A percentile compares a stretch with the other conserved stretches of the same genome.
Evolutionary conservation across 2,888 invertebrate genomes (phyloP).

Genomic region (Empis stercorea): DNA sequence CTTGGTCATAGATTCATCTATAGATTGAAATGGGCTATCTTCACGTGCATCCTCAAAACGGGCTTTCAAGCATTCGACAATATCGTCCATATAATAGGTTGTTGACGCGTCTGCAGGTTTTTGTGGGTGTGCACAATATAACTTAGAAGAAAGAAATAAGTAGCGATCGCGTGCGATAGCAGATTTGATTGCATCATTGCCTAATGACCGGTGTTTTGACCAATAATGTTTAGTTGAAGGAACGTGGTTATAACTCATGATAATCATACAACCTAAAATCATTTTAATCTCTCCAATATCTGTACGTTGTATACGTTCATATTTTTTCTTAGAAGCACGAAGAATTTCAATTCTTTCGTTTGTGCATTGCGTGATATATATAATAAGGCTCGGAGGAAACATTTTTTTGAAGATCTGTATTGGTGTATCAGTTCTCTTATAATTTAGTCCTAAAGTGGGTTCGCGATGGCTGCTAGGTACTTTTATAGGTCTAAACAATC

Average conservation of each 20-base stretch:
- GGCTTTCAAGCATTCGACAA: conserved; percentile 5
- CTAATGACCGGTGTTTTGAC: conserved; percentile 4
- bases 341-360: conserved; percentile 7
- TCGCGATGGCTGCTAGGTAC: conserved; percentile 1
- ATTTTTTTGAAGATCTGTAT: conserved; percentile 2
- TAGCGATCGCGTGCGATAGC: conserved; percentile 3
- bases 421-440: background rate
- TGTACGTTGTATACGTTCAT: background rate
- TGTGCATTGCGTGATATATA: conserved; percentile 7
- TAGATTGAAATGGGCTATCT: conserved; percentile 9
- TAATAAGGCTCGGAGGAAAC: no score
- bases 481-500: conserved; percentile 1
- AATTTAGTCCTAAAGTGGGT: background rate
- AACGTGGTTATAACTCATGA: conserved; percentile 4
- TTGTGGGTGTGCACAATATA: background rate
- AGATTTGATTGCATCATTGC: conserved; percentile 4
- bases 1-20: conserved; percentile 13
- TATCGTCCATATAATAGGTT: conserved; percentile 5
- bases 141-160: background rate
- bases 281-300: conserved; percentile 6
- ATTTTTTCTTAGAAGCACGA: conserved; percentile 2
- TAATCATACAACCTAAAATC: conserved; percentile 2
- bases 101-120: conserved; percentile 1
- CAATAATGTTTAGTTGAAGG: background rate
- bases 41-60: conserved; percentile 2